Evolutionary conservation across 2,888 invertebrate species (phyloP).

Genomic region (Acanthoscelides obtectus): DNA sequence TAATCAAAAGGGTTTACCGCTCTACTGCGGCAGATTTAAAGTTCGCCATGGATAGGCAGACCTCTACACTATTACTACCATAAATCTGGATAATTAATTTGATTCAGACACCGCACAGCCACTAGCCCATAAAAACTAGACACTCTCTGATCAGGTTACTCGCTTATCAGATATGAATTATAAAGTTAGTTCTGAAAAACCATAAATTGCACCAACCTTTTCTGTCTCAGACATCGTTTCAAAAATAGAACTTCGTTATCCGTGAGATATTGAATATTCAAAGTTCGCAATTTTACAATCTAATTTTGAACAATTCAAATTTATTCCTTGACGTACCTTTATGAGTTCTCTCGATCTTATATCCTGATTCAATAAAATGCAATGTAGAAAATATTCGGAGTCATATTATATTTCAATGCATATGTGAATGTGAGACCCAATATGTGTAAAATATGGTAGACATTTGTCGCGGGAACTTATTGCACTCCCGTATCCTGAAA

Average conservation of each 20-base stretch:
- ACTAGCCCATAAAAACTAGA: neutral
- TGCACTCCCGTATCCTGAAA: neutral
- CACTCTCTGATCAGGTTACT: too few relatives aligned
- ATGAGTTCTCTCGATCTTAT: neutral
- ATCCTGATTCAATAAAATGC: neutral
- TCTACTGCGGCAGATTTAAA: neutral
- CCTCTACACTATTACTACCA: constrained; percentile 18
- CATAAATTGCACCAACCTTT: too few relatives aligned
- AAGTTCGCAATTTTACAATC: neutral
- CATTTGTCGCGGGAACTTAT: neutral
- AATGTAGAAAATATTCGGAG: neutral
- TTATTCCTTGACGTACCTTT: neutral
- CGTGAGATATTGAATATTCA: neutral
- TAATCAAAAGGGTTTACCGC: neutral
- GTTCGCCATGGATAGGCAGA: neutral
- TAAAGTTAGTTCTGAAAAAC: too few relatives aligned
- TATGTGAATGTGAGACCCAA: neutral
- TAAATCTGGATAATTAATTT: constrained; percentile 45
- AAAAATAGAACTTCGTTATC: neutral
- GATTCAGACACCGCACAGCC: constrained; percentile 32
- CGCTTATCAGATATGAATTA: too few relatives aligned
- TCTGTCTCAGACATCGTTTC: too few relatives aligned
- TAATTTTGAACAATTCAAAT: neutral
- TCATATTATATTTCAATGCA: neutral
- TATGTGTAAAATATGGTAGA: neutral